Evolutionary conservation across 2,113 vertebrate species (phyloP).

Genomic region (Grantiella picta): DNA sequence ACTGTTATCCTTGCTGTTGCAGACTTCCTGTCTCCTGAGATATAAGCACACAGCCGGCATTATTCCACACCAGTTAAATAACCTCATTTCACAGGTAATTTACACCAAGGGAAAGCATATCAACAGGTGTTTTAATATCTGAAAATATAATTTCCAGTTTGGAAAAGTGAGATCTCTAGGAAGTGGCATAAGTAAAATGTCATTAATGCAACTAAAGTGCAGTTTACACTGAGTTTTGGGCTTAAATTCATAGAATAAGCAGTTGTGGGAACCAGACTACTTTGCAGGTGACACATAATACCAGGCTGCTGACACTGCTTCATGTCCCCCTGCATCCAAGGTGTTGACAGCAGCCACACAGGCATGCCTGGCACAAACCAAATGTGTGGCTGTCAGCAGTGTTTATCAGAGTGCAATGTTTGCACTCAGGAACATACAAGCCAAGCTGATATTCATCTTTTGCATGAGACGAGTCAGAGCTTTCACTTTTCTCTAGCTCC

Average conservation of each 20-base stretch:
- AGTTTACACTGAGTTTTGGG: not conserved
- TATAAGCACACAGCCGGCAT: not conserved
- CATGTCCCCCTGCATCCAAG: not conserved
- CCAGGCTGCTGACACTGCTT: not conserved
- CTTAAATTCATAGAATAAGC: not conserved
- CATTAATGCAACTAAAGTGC: not conserved
- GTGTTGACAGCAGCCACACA: not conserved
- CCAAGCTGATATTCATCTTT: not conserved
- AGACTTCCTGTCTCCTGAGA: not conserved
- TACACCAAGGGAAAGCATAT: not conserved
- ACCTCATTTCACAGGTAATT: constrained; percentile 15
- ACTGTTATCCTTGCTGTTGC: not conserved
- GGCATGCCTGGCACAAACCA: not conserved
- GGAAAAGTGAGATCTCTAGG: not conserved
- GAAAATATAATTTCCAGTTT: not conserved
- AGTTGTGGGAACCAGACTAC: not conserved
- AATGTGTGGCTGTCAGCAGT: not conserved
- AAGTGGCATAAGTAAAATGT: not conserved
- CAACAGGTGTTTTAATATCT: not conserved
- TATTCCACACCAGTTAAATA: constrained; percentile 1
- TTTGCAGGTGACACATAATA: not conserved
- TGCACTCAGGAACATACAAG: not conserved
- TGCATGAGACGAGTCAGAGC: not conserved
- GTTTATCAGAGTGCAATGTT: accelerated
- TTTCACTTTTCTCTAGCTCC: not conserved